Conservation (phyloP, 2,113 vertebrate species). For the Nesogale talazaci region DNA sequence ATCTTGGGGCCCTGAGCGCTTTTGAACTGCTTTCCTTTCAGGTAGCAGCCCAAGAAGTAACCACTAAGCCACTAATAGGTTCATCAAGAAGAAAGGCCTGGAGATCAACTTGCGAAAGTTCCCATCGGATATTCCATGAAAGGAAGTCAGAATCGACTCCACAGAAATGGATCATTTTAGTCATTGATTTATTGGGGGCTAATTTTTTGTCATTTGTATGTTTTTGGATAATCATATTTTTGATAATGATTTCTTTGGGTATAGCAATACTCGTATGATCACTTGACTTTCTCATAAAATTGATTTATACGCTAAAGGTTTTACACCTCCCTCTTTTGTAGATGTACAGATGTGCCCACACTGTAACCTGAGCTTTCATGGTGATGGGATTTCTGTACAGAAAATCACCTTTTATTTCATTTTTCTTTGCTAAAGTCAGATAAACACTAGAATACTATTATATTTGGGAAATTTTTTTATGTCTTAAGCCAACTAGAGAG, state of each 20-base stretch:
- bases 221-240: no score
- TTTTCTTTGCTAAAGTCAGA: slow-evolving; percentile 43
- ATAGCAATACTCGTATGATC: slow-evolving; percentile 27
- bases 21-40: no score
- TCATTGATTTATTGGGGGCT: background rate
- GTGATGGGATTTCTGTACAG: background rate
- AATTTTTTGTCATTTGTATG: no score
- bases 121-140: background rate
- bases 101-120: background rate
- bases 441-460: slow-evolving; percentile 38
- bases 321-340: background rate
- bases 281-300: slow-evolving; percentile 42
- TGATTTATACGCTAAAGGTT: slow-evolving; percentile 52
- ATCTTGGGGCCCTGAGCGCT: no score
- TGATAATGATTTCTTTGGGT: no score
- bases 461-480: background rate
- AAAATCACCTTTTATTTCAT: slow-evolving; percentile 35
- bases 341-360: background rate
- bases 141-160: background rate
- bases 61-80: background rate
- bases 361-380: background rate
- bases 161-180: background rate
- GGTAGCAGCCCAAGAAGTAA: no score
- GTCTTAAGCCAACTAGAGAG: slow-evolving; percentile 27
- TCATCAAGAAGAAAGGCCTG: background rate